Evolutionary conservation across 2,888 invertebrate genomes (phyloP), one percentile per base, ranked within the genome.

Genomic region (Acheta domesticus): DNA sequence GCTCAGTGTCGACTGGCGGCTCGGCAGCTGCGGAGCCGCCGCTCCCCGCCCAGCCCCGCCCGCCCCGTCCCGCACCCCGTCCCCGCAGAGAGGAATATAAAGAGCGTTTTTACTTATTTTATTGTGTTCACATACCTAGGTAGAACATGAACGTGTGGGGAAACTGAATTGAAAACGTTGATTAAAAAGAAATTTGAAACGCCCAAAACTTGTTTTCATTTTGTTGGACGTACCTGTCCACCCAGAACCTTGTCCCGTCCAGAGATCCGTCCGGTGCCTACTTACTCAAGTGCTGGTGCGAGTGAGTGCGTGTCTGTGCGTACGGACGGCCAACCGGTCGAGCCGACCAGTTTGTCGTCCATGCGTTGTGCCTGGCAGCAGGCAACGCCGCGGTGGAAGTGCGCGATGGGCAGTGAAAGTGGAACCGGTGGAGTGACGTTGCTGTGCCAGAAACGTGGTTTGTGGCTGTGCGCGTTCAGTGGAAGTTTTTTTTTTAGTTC

Each of bases 51-150:
- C 62, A 2, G 62, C 19, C 50, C 62, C 2, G 19, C 62, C 62
- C n/a, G 14, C n/a, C 62, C 62, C 62, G 62, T 62, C 62, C 62
- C 62, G 4, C 62, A 62, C 62, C 62, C 62, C 62, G 62, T 62
- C 62, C 62, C 62, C n/a, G 62, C 62, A 62, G 62, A 62, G 62
- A 62, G 62, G 62, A 62, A 62, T 78, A 62, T 78, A 49, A 77
- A 62, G 62, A 62, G 62, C 62, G 62, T 62, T 62, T 62, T 62
- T 62, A 62, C 62, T 62, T 62, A 62, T 62, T 62, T 62, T 79
- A 74, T 75, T 79, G 79, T 79, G 79, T 79, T 79, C 79, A 79
- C 76, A 76, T 49, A 76, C 76, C 76, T 79, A 73, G 48, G 78
- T 79, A 62, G 62, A 79, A 79, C 75, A 62, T 49, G 76, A 79